Evolutionary conservation across 1,140 invertebrate genomes (phyloP).

Genomic region (Drosophila leontia): DNA sequence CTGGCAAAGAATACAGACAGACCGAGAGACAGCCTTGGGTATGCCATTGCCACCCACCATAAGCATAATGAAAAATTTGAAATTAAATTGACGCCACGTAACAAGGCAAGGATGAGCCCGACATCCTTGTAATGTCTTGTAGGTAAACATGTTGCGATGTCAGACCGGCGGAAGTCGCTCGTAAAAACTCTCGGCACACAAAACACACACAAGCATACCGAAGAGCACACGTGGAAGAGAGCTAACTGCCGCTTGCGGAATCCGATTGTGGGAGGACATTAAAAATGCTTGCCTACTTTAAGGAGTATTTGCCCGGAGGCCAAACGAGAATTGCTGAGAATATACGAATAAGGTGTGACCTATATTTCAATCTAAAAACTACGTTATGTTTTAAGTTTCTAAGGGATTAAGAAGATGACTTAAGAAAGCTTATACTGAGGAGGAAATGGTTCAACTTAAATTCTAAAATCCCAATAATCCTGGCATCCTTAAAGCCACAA

Average conservation of each 20-base stretch:
- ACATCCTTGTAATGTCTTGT: constrained; percentile 79
- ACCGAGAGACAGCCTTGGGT: constrained; percentile 9
- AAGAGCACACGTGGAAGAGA: constrained; percentile 5
- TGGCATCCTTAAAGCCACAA: not conserved
- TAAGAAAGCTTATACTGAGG: not conserved
- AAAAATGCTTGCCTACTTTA: constrained; percentile 65
- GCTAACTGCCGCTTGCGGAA: constrained; percentile 26
- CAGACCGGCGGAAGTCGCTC: constrained; percentile 76
- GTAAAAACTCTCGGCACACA: constrained; percentile 65
- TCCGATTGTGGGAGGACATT: constrained; percentile 64
- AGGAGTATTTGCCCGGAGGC: constrained; percentile 15
- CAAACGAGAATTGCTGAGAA: not conserved
- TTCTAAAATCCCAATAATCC: not conserved
- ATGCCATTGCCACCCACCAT: constrained; percentile 25
- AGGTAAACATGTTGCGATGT: constrained; percentile 78
- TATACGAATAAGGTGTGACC: constrained; percentile 27
- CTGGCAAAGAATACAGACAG: constrained; percentile 63
- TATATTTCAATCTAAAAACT: constrained; percentile 4
- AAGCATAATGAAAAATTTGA: constrained; percentile 81
- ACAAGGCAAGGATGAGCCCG: constrained; percentile 31
- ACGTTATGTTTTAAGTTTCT: not conserved
- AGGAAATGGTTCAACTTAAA: not conserved
- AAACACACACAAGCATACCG: constrained; percentile 22
- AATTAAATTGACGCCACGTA: constrained; percentile 80
- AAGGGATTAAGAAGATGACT: not conserved